phyloP scores from a whole-genome alignment of 2,888 invertebrate species.

The Eilema caniola region DNA sequence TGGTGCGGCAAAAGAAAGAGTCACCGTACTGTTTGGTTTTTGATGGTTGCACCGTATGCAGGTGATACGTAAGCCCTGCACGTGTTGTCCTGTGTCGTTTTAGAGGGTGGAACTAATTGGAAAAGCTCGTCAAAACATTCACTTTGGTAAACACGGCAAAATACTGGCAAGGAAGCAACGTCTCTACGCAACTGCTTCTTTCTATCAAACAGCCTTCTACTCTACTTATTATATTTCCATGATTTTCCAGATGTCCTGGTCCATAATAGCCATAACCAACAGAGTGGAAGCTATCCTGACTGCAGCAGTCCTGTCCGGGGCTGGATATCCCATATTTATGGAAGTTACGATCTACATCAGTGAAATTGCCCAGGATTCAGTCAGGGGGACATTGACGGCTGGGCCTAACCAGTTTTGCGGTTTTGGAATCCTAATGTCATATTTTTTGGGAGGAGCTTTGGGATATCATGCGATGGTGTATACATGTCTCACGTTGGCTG shows the following conservation, averaged over 20 bases:
- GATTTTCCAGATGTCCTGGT: slow-evolving; percentile 67
- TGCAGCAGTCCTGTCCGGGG: slow-evolving; percentile 66
- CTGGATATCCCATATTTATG: slow-evolving; percentile 62
- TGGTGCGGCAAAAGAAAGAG: too few relatives aligned
- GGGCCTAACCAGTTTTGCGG: slow-evolving; percentile 64
- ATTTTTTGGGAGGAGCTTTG: slow-evolving; percentile 67
- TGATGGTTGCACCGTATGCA: too few relatives aligned
- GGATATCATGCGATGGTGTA: slow-evolving; percentile 67
- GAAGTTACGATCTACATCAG: slow-evolving; percentile 67
- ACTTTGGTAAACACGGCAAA: too few relatives aligned
- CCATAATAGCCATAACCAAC: slow-evolving; percentile 55
- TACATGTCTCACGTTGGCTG: slow-evolving; percentile 57
- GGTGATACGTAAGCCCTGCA: too few relatives aligned
- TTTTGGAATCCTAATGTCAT: slow-evolving; percentile 70
- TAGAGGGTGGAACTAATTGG: too few relatives aligned
- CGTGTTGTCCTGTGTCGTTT: too few relatives aligned
- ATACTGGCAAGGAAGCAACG: too few relatives aligned
- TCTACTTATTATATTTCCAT: not conserved
- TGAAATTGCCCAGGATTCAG: slow-evolving; percentile 73
- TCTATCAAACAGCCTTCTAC: too few relatives aligned
- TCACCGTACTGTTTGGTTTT: too few relatives aligned
- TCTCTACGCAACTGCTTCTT: too few relatives aligned
- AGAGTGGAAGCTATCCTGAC: slow-evolving; percentile 65
- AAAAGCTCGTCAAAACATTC: too few relatives aligned
- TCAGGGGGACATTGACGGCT: slow-evolving; percentile 72